Evolutionary conservation across 2,113 vertebrate species (phyloP).

Genomic region (Sisor rabdophorus): DNA sequence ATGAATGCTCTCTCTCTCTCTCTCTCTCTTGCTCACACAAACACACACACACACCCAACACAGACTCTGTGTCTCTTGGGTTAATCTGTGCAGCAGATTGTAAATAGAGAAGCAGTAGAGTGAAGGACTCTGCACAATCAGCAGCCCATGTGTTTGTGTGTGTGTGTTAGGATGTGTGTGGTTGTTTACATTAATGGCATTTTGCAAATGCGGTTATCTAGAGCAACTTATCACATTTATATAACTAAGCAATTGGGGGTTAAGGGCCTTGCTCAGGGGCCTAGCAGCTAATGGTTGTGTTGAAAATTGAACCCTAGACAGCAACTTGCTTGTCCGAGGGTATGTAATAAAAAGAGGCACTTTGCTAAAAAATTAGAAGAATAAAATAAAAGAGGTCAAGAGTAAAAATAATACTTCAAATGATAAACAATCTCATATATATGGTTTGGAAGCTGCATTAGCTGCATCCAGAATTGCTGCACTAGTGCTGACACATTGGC

Average conservation of each 20-base stretch:
- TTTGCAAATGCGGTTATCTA: no score
- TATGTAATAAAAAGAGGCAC: neutral
- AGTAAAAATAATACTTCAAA: neutral
- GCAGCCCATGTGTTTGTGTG: slow-evolving; percentile 15
- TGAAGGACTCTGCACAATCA: slow-evolving; percentile 28
- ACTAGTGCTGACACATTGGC: slow-evolving; percentile 30
- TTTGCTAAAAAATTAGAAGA: neutral
- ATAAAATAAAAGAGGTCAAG: neutral
- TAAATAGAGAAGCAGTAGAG: slow-evolving; percentile 25
- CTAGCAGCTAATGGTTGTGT: no score
- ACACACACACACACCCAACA: neutral
- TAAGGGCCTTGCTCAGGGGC: no score
- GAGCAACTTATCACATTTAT: no score
- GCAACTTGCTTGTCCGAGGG: neutral
- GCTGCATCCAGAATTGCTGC: slow-evolving; percentile 28
- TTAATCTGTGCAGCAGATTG: slow-evolving; percentile 26
- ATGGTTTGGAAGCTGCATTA: neutral
- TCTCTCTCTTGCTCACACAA: no score
- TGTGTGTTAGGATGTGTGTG: slow-evolving; percentile 14
- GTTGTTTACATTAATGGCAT: neutral
- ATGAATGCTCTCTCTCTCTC: neutral
- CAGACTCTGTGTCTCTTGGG: neutral
- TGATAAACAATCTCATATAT: neutral
- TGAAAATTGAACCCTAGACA: no score
- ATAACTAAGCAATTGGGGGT: no score